These are phyloP conservation scores for Agapostemon virescens DNA, from an alignment of 2,888 invertebrate genomes.

Conservation along the genomic window DNA sequence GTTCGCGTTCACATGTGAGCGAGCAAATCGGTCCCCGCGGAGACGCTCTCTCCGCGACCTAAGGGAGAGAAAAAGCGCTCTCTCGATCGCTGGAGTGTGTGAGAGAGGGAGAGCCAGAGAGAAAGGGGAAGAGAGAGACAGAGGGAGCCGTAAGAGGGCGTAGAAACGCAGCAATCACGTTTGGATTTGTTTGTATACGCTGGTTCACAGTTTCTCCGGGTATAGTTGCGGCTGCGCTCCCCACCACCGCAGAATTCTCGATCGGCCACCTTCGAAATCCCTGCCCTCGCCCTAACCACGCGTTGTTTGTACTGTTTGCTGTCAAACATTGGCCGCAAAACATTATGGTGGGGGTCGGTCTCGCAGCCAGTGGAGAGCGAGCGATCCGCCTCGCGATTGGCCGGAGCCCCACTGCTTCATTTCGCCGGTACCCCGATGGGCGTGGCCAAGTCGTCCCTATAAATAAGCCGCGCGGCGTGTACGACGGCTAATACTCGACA, in stretches of 20 bases:
- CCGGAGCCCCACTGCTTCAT: not conserved
- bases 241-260: slow-evolving; percentile 41
- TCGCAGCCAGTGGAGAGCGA: slow-evolving; percentile 15
- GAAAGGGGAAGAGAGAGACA: not conserved
- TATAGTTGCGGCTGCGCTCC: slow-evolving; percentile 76
- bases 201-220: slow-evolving; percentile 41
- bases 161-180: slow-evolving; percentile 54
- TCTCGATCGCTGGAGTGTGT: not conserved
- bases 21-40: slow-evolving; percentile 25
- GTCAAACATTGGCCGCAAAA: slow-evolving; percentile 78
- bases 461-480: slow-evolving; percentile 65
- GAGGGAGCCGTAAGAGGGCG: slow-evolving; percentile 49
- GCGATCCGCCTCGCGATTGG: slow-evolving; percentile 43
- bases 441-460: slow-evolving; percentile 55
- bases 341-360: slow-evolving; percentile 65
- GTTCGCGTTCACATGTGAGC: slow-evolving; percentile 14
- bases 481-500: slow-evolving; percentile 67
- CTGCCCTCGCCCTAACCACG: slow-evolving; percentile 58
- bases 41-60: slow-evolving; percentile 1
- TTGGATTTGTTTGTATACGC: slow-evolving; percentile 75
- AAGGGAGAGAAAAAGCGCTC: not conserved
- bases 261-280: slow-evolving; percentile 59
- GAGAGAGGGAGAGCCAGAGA: not conserved
- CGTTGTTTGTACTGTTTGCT: slow-evolving; percentile 77
- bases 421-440: slow-evolving; percentile 32